Base-by-base conservation (phyloP, 2,888 invertebrate species). In the Dasypogon diadema region DNA sequence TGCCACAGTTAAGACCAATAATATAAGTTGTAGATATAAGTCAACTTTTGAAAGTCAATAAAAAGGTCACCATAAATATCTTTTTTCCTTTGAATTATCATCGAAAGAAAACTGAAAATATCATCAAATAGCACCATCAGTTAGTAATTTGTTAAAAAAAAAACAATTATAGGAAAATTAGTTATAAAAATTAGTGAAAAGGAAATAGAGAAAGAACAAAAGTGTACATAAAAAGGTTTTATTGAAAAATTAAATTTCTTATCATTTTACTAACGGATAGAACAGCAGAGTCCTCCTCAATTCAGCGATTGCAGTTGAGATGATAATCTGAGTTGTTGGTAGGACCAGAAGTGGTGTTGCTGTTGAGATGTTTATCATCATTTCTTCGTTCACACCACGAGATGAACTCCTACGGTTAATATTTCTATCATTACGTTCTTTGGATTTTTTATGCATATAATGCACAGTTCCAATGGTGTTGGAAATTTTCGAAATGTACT, bases 261-360 rank as follows among this genome's bases (percentile, higher is more conserved):
- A 76, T 75, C 76, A 68, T 68, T 77, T 77, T 85, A 83, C 87
- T 86, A 85, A 89, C 88, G 88, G 87, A 83, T 87, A 88, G 80
- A 87, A 86, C 77, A 87, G 83, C 77, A 88, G 82, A 16, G 87
- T 87, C 78, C 85, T 86, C 78, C 87, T 83, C 70, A 88, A 81
- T 80, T 87, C 87, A 68, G 85, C 85, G 79, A 89, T 82, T 37
- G 88, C 88, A 22, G 87, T 87, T 16, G 88, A 87, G 74, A 88
- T 85, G 78, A 88, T 87, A 77, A 87, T 86, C 74, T 87, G 86
- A 18, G 87, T 85, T 34, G 87, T 85, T 46, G 88, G 88, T 73
- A 87, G 83, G 48, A 86, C 86, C 75, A 87, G 81, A 74, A 85
- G 82, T 68, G 86, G 84, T 51, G 75, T 34, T 6, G 73, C 21